Percentiles rank a stretch among this genome's conserved stretches.
These are phyloP conservation scores for Erythrolamprus reginae DNA, from an alignment of 2,113 vertebrate genomes.

Conservation along the genomic window DNA sequence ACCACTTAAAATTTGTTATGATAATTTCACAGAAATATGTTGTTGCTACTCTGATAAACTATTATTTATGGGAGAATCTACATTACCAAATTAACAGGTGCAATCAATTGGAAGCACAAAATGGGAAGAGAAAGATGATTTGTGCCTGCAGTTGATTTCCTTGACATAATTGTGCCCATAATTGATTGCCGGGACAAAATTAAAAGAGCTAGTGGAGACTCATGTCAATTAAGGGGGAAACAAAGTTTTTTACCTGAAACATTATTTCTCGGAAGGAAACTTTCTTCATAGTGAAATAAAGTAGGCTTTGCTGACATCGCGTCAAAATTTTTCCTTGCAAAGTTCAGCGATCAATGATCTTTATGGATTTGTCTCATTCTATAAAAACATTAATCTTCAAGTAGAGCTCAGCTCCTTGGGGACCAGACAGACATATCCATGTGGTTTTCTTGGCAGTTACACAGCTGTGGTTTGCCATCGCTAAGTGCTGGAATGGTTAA, in stretches of 20 bases:
- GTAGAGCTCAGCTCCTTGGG: background rate
- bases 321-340: background rate
- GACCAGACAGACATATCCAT: background rate
- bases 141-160: slow-evolving; percentile 26
- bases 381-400: background rate
- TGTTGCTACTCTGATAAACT: slow-evolving; percentile 2
- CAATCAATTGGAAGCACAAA: slow-evolving; percentile 21
- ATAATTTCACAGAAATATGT: background rate
- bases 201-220: slow-evolving; percentile 8
- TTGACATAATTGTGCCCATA: slow-evolving; percentile 22
- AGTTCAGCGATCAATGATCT: background rate
- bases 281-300: background rate
- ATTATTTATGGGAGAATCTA: slow-evolving; percentile 16
- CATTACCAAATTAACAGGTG: slow-evolving; percentile 18
- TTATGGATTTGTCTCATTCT: background rate
- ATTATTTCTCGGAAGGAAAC: background rate
- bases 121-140: slow-evolving; percentile 23
- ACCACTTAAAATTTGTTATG: background rate
- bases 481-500: background rate
- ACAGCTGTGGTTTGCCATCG: background rate
- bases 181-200: slow-evolving; percentile 27
- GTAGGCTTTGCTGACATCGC: background rate
- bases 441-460: background rate
- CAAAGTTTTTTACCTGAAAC: background rate
- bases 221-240: slow-evolving; percentile 3